Evolutionary conservation across 2,888 invertebrate species (phyloP), one percentile per base, ranked within the genome.

Genomic region (Rhagonycha fulva): DNA sequence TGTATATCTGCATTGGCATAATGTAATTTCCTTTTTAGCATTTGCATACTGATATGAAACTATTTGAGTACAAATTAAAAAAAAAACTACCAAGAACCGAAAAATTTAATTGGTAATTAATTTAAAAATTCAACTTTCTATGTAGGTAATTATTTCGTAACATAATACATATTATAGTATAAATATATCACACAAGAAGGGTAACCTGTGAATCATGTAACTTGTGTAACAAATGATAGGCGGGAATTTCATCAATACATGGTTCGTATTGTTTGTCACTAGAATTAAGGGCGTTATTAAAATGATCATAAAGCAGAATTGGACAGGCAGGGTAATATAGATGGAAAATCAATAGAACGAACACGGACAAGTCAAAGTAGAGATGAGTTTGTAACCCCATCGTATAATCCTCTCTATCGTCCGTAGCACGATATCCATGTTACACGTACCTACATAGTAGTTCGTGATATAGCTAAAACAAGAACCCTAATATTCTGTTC

Each of bases 391-490:
- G 72, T 71, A 75, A 76, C 76, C 76, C 72, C 71, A 68, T 68
- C 72, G 74, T 74, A 70, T 69, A 70, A 74, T 76, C 73, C 78
- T 47, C 47, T 47, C 47, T 47, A 47, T 47, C 47, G 47, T n/a
- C 72, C 74, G 71, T 78, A 75, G 72, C 75, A 77, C 76, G 76
- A 79, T 78, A 78, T 79, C 78, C 78, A 76, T 76, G 76, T 80
- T 77, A 79, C 74, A 78, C 75, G 73, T 72, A 78, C 75, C 67
- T 75, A 71, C 67, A 28, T 63, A 74, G 74, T 70, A 71, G 66
- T 70, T 28, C n/a, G 71, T 75, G 67, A 71, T 75, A 71, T 75
- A 68, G 68, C 47, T 67, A 68, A 75, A 70, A 23, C 7, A 82
- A 70, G 70, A 66, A 70, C 70, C 70, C 70, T 70, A 70, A 74